phyloP scores from a whole-genome alignment of 2,113 vertebrate species.

The Onychostoma macrolepis region DNA sequence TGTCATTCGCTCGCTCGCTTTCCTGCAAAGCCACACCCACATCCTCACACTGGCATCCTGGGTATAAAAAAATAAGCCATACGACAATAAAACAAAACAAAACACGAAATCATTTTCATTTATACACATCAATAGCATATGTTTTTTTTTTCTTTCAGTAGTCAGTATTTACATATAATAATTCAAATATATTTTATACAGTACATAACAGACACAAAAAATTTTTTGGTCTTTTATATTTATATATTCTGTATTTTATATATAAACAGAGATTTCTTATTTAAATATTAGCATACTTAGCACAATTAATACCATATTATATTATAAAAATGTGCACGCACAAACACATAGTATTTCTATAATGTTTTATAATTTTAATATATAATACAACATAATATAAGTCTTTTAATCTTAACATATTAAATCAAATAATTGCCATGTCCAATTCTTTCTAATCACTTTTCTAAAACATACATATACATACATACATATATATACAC shows the following conservation, averaged over 20 bases:
- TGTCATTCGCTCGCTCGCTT: constrained; percentile 7
- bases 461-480: too few species aligned
- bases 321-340: too few species aligned
- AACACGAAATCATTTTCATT: neutral
- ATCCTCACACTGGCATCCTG: neutral
- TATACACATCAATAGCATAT: neutral
- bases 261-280: too few species aligned
- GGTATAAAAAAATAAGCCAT: neutral
- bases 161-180: neutral
- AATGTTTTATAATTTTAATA: too few species aligned
- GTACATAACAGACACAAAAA: neutral
- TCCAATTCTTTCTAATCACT: neutral
- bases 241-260: too few species aligned
- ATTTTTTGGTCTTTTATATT: too few species aligned
- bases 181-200: neutral
- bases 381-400: too few species aligned
- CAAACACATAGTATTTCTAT: too few species aligned
- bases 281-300: too few species aligned
- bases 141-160: neutral
- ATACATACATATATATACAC: too few species aligned
- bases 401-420: too few species aligned
- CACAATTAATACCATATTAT: too few species aligned
- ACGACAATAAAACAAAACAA: neutral
- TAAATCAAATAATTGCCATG: neutral
- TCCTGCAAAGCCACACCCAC: constrained; percentile 28